phyloP scores from a whole-genome alignment of 2,797 vertebrate genomes.

The Chanos chanos region DNA sequence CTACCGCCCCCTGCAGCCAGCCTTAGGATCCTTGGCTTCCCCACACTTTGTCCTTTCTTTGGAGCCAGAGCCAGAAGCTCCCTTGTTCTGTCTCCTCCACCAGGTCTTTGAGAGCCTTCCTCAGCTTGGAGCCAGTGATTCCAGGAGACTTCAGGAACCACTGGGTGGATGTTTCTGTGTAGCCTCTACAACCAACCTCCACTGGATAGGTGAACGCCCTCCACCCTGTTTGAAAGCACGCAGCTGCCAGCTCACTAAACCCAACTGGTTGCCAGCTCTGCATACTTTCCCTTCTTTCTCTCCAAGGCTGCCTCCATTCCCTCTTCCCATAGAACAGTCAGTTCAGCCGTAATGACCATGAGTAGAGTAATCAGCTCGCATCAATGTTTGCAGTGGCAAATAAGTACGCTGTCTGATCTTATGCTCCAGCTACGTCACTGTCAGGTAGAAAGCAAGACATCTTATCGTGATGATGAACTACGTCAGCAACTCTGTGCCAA shows the following conservation, averaged over 20 bases:
- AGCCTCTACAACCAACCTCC: not conserved
- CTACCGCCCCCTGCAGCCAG: not conserved
- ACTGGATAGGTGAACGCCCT: not conserved
- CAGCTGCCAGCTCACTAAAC: too few species aligned
- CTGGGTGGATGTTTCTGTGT: not conserved
- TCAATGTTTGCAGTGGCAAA: too few species aligned
- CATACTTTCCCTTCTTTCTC: not conserved
- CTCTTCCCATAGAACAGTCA: not conserved
- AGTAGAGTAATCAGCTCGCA: too few species aligned
- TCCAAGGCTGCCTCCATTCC: not conserved
- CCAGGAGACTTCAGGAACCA: not conserved
- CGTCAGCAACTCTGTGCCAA: too few species aligned
- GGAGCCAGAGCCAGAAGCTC: not conserved
- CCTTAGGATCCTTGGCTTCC: not conserved
- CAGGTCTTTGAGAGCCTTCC: not conserved
- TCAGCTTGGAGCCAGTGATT: not conserved
- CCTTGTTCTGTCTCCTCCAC: constrained; percentile 1
- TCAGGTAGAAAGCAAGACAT: too few species aligned
- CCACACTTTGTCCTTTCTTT: not conserved
- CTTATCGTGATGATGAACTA: too few species aligned
- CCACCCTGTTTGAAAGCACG: not conserved
- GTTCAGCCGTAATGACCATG: not conserved
- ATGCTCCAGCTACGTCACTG: too few species aligned
- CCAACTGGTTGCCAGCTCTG: too few species aligned
- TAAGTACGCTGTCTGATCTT: too few species aligned